Evolutionary conservation across 2,888 invertebrate genomes (phyloP), one percentile per base, ranked within the genome.

Genomic region (Drepana falcataria): DNA sequence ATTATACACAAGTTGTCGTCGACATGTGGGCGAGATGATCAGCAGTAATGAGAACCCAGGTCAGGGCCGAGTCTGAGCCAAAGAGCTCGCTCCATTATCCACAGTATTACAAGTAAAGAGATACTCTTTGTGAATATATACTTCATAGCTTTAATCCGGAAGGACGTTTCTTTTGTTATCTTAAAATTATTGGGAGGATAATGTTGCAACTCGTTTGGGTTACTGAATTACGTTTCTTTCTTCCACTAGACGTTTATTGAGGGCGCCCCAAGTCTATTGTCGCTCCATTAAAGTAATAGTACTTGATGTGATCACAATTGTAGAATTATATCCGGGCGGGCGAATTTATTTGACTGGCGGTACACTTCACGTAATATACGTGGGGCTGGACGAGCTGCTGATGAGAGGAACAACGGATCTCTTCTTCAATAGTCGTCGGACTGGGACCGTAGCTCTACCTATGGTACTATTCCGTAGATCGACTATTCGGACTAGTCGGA

Each of bases 11-110:
- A 52, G 44, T 52, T 44, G 47, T 47, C 52, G 51, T 59, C 59
- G 55, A 51, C 53, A 55, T 59, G 75, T 73, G 74, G 74, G 75
- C 69, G 71, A 59, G 57, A 59, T 64, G 63, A 60, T 60, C 61
- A 57, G 60, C 54, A 56, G 58, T 63, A 66, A 69, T 67, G 65
- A 61, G 60, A 64, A 55, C 58, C 52, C 61, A 59, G 75, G 75
- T 75, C 75, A 73, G 66, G 75, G 72, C 56, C 58, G 60, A 57
- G 64, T 54, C 53, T 48, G 37, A 35, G 58, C 61, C 21, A 37
- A 35, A 53, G 35, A 53, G 37, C 33, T 7, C 34, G 48, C 35
- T 48, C 53, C 35, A 48, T 48, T 53, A 51, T 51, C 51, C 40
- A 4, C 40, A 53, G 37, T 47, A 53, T 53, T 53, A 47, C 48